Conservation (phyloP, 2,797 vertebrate genomes). For the Danio tinwini region DNA sequence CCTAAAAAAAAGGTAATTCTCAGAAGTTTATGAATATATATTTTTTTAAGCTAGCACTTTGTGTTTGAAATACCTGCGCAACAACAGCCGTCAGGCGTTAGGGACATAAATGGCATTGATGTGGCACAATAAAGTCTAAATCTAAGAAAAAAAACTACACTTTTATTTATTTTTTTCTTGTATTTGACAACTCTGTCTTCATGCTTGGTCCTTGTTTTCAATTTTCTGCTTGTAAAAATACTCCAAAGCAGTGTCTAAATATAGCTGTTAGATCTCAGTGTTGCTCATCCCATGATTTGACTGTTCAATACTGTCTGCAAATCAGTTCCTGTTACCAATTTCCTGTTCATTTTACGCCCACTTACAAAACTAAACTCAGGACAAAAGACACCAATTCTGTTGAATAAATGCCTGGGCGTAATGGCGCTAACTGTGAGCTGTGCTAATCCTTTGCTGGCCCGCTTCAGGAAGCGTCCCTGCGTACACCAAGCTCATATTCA, state of each 20-base stretch:
- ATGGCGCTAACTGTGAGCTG: conserved; percentile 52
- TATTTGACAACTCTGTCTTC: conserved; percentile 6
- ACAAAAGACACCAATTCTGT: conserved; percentile 23
- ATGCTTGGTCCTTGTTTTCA: conserved; percentile 6
- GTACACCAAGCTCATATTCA: conserved; percentile 65
- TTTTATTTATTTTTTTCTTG: neutral
- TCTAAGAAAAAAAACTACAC: neutral
- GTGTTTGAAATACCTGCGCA: conserved; percentile 17
- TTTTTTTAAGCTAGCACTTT: neutral
- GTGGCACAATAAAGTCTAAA: conserved; percentile 14
- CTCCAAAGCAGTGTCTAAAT: conserved; percentile 23
- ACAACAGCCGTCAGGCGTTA: neutral
- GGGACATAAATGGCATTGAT: neutral
- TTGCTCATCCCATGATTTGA: conserved; percentile 16
- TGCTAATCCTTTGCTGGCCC: conserved; percentile 37
- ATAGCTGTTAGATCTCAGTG: conserved; percentile 1
- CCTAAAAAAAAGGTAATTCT: conserved; percentile 3
- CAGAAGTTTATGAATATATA: neutral
- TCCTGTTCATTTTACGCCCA: conserved; percentile 30
- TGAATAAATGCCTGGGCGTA: conserved; percentile 58
- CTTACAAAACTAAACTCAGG: conserved; percentile 34
- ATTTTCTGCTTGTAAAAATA: conserved; percentile 28
- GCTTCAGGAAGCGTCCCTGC: conserved; percentile 36
- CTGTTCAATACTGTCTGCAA: neutral
- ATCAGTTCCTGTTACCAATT: conserved; percentile 29